These are phyloP conservation scores for Aromia moschata DNA, from an alignment of 2,888 invertebrate species.

Conservation along the genomic window DNA sequence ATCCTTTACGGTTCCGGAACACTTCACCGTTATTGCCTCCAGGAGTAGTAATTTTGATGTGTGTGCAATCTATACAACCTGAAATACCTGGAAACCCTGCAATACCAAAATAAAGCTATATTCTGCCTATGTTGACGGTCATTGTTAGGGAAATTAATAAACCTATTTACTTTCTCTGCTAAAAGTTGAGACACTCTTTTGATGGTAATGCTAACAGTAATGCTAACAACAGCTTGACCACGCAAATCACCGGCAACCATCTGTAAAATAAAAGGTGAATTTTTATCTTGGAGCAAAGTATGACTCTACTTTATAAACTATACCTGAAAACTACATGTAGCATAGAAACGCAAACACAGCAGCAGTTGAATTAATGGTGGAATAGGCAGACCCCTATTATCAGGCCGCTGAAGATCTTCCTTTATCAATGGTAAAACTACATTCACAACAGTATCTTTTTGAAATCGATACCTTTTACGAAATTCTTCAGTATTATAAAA, in stretches of 20 bases:
- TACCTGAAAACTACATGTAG: constrained; percentile 30
- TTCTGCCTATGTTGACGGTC: constrained; percentile 18
- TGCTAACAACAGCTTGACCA: constrained; percentile 20
- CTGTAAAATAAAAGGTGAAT: constrained; percentile 15
- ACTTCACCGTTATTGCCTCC: constrained; percentile 31
- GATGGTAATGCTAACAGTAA: constrained; percentile 16
- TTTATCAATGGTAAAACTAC: constrained; percentile 20
- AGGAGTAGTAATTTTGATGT: constrained; percentile 17
- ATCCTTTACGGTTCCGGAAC: constrained; percentile 30
- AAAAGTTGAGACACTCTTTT: constrained; percentile 11
- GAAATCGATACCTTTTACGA: constrained; percentile 25
- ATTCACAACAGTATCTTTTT: constrained; percentile 28
- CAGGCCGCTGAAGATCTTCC: constrained; percentile 8
- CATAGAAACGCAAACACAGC: constrained; percentile 25
- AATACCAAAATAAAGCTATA: constrained; percentile 23
- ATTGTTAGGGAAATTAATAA: neutral
- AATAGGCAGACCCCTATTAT: constrained; percentile 29
- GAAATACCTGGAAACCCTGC: constrained; percentile 26
- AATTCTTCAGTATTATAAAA: constrained; percentile 27
- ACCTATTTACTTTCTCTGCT: neutral
- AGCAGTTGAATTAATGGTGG: constrained; percentile 21
- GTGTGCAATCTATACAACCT: constrained; percentile 27
- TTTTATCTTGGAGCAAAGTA: neutral
- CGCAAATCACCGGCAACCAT: constrained; percentile 31
- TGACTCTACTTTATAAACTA: neutral